These are phyloP conservation scores for Argyrosomus japonicus DNA, from an alignment of 2,113 vertebrate genomes.

Conservation along the genomic window DNA sequence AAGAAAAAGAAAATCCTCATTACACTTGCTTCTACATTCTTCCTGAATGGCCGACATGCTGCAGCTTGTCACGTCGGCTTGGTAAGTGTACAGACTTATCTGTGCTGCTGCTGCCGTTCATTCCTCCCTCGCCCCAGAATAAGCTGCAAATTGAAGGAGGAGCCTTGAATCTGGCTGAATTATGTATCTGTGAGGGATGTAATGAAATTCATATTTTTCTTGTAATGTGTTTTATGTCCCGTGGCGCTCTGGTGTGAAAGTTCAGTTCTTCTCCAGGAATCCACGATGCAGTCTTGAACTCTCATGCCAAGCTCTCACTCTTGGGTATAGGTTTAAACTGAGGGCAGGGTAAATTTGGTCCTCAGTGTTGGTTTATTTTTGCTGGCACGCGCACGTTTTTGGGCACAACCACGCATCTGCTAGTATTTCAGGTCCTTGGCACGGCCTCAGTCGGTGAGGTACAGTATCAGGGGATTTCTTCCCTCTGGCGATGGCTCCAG, in stretches of 20 bases:
- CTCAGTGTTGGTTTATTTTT: slow-evolving; percentile 61
- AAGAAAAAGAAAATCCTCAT: slow-evolving; percentile 77
- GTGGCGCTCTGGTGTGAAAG: slow-evolving; percentile 35
- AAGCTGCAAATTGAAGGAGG: slow-evolving; percentile 45
- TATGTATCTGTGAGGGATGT: slow-evolving; percentile 53
- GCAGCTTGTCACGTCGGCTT: slow-evolving; percentile 70
- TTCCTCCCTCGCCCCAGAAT: slow-evolving; percentile 38
- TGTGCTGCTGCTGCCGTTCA: slow-evolving; percentile 53
- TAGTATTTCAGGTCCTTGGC: slow-evolving; percentile 75
- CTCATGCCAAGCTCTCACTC: slow-evolving; percentile 46
- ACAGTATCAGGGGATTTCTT: slow-evolving; percentile 78
- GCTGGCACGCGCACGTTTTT: slow-evolving; percentile 59
- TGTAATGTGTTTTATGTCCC: slow-evolving; percentile 50
- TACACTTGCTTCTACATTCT: slow-evolving; percentile 82
- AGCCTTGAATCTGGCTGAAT: slow-evolving; percentile 24
- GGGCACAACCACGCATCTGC: slow-evolving; percentile 68
- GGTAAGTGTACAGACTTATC: slow-evolving; percentile 62
- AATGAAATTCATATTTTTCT: slow-evolving; percentile 50
- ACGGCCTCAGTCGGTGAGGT: slow-evolving; percentile 71
- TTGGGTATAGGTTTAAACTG: slow-evolving; percentile 56
- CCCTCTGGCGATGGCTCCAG: slow-evolving; percentile 59
- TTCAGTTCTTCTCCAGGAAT: slow-evolving; percentile 41
- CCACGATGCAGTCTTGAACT: slow-evolving; percentile 3
- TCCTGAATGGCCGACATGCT: slow-evolving; percentile 72
- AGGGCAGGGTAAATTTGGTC: slow-evolving; percentile 61